Evolutionary conservation across 2,797 vertebrate species (phyloP).

Genomic region (Crenichthys baileyi): DNA sequence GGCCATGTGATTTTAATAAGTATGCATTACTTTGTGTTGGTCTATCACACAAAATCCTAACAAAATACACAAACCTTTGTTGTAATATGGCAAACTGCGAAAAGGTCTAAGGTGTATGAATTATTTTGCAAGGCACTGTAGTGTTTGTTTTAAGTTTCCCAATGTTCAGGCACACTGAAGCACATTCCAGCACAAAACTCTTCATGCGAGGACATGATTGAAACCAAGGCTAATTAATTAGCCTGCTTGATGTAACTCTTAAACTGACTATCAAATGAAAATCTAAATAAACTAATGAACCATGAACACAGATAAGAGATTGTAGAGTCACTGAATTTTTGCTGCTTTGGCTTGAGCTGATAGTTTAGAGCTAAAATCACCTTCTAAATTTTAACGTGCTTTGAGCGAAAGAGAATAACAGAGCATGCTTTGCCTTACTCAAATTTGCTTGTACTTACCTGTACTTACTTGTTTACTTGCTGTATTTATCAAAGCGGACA

Average conservation of each 20-base stretch:
- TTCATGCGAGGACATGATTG: neutral
- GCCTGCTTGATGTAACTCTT: neutral
- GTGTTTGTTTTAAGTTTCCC: neutral
- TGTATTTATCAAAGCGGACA: too few species aligned
- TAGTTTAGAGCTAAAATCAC: neutral
- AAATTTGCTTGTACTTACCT: too few species aligned
- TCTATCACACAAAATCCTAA: too few species aligned
- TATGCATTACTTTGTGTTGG: too few species aligned
- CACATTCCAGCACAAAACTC: neutral
- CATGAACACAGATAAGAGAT: neutral
- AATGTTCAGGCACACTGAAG: neutral
- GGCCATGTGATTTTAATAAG: too few species aligned
- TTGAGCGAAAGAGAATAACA: neutral
- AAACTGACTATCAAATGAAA: slow-evolving; percentile 1
- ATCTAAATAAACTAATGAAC: neutral
- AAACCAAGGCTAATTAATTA: neutral
- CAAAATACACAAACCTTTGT: too few species aligned
- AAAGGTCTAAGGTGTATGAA: too few species aligned
- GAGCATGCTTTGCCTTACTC: neutral
- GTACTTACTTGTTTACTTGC: too few species aligned
- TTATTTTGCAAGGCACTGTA: too few species aligned
- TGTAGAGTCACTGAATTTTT: neutral
- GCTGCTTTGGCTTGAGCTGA: slow-evolving; percentile 1
- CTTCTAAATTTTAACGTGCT: neutral
- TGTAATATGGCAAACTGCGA: too few species aligned